Conservation (phyloP, 2,888 invertebrate species). For the Apoda limacodes region DNA sequence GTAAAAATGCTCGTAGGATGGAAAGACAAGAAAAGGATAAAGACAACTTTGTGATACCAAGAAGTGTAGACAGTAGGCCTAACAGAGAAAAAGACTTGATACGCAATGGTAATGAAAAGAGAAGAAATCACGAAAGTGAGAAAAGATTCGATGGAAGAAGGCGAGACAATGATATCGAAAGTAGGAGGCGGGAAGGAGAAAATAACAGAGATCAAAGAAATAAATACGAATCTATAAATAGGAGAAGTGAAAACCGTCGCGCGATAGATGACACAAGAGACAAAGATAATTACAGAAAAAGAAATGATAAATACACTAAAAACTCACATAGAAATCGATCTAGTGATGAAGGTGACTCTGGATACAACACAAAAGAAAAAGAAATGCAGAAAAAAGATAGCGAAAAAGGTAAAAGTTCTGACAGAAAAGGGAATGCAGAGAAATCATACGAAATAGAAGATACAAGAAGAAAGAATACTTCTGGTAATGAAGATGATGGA, state of each 20-base stretch:
- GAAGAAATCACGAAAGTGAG: slow-evolving; percentile 5
- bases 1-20: slow-evolving; percentile 39
- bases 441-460: too few species aligned
- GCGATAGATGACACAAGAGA: slow-evolving; percentile 4
- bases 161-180: slow-evolving; percentile 1
- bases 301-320: slow-evolving; percentile 11
- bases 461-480: too few species aligned
- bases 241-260: slow-evolving; percentile 4
- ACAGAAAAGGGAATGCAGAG: too few species aligned
- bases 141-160: slow-evolving; percentile 7
- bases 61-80: slow-evolving; percentile 13
- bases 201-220: slow-evolving; percentile 5
- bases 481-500: too few species aligned
- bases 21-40: slow-evolving; percentile 28
- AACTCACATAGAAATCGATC: background rate
- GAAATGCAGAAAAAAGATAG: too few species aligned
- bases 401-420: too few species aligned
- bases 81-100: slow-evolving; percentile 1
- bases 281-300: slow-evolving; percentile 14
- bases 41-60: slow-evolving; percentile 30
- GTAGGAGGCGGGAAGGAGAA: slow-evolving; percentile 6
- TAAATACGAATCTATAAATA: slow-evolving; percentile 2
- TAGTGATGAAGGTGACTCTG: too few species aligned
- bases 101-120: slow-evolving; percentile 5
- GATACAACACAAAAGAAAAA: too few species aligned